Conservation (phyloP, 2,888 invertebrate species). For the Stenolophus ochropezus region DNA sequence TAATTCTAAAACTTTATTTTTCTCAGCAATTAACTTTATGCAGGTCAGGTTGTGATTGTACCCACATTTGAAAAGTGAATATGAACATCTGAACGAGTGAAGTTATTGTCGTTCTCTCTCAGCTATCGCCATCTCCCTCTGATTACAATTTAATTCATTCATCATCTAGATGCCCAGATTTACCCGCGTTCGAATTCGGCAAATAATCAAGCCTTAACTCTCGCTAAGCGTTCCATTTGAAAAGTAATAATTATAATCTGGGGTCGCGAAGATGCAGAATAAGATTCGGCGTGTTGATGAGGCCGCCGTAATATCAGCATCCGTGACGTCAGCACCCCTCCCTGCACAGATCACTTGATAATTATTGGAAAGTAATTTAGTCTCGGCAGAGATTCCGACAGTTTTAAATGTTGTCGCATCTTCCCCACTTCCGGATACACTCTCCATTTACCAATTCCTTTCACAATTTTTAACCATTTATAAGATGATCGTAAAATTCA, state of each 20-base stretch:
- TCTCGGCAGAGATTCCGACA: slow-evolving; percentile 6
- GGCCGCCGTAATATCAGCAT: slow-evolving; percentile 28
- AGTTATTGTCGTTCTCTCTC: too few relatives aligned
- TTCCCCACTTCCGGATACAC: slow-evolving; percentile 24
- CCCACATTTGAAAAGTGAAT: too few relatives aligned
- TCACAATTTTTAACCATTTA: too few relatives aligned
- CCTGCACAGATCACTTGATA: slow-evolving; percentile 37
- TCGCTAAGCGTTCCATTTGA: background rate
- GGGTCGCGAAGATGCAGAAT: slow-evolving; percentile 8
- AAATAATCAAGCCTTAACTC: background rate
- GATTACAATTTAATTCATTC: background rate
- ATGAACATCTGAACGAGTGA: too few relatives aligned
- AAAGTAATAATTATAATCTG: slow-evolving; percentile 12
- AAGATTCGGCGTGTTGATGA: slow-evolving; percentile 12
- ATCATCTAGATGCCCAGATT: background rate
- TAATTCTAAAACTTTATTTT: too few relatives aligned
- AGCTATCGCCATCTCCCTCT: background rate
- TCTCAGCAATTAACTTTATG: too few relatives aligned
- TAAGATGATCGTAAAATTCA: too few relatives aligned
- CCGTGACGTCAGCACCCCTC: slow-evolving; percentile 14
- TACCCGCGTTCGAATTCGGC: background rate
- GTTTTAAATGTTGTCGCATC: slow-evolving; percentile 22
- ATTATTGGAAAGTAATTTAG: slow-evolving; percentile 43
- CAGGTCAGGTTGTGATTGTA: too few relatives aligned
- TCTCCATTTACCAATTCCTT: too few relatives aligned